Percentiles rank a stretch among this genome's conserved stretches.
Evolutionary conservation across 2,113 vertebrate genomes (phyloP).

Genomic region (Arvicanthis niloticus): DNA sequence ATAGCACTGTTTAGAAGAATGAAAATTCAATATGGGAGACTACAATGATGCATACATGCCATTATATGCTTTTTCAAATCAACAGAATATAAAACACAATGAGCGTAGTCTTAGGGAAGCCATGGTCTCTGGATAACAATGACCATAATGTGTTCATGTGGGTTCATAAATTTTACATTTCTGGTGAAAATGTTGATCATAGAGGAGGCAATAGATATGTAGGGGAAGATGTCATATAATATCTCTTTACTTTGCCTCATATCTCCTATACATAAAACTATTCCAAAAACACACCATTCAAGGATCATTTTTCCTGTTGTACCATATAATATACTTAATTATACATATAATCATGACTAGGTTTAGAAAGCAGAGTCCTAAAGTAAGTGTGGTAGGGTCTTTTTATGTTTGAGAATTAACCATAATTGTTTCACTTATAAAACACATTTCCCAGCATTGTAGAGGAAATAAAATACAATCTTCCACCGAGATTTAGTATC

Average conservation of each 20-base stretch:
- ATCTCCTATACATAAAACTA: neutral
- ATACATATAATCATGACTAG: neutral
- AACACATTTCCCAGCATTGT: neutral
- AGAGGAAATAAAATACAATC: neutral
- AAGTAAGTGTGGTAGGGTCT: accelerated
- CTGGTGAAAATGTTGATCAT: accelerated
- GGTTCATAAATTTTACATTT: neutral
- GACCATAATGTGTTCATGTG: too few species aligned
- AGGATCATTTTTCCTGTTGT: neutral
- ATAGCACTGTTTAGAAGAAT: neutral
- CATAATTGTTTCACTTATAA: neutral
- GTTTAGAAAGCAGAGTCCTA: neutral
- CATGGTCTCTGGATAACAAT: neutral
- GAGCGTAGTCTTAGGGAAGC: neutral
- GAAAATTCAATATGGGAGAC: neutral
- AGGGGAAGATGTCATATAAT: neutral
- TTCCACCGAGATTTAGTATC: neutral
- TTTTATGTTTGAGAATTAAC: conserved; percentile 6
- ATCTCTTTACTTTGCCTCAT: neutral
- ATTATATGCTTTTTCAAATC: neutral
- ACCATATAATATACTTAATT: neutral
- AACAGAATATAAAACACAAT: neutral
- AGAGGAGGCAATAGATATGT: accelerated
- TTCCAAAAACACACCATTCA: neutral
- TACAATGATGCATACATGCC: neutral